Conservation (phyloP, 2,797 vertebrate species). For the Pyrocephalus nanus region DNA sequence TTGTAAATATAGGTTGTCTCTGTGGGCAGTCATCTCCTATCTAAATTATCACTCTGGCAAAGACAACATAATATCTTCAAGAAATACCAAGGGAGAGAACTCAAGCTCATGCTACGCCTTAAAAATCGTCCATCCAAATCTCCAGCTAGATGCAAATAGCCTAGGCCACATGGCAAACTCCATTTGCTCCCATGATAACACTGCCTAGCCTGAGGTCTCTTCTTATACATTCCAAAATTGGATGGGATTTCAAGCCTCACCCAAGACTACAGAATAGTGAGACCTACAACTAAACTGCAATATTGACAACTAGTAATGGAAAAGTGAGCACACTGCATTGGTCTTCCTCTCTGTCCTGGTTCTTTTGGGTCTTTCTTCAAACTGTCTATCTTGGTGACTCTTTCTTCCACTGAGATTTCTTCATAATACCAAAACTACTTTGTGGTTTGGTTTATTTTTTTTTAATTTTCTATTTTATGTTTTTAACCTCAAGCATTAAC, state of each 20-base stretch:
- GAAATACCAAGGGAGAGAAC: neutral
- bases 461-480: neutral
- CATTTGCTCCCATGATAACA: neutral
- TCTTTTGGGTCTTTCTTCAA: neutral
- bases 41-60: neutral
- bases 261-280: neutral
- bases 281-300: neutral
- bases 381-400: neutral
- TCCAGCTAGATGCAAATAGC: neutral
- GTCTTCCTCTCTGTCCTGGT: neutral
- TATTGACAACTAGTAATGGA: neutral
- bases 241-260: neutral
- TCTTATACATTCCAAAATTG: neutral
- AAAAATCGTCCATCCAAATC: neutral
- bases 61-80: neutral
- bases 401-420: neutral
- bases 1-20: neutral
- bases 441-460: fast-evolving
- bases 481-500: neutral
- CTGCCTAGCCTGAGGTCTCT: neutral
- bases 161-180: neutral
- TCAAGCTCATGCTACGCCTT: neutral
- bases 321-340: neutral
- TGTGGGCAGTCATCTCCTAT: neutral
- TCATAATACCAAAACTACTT: neutral